Conservation (phyloP, 2,113 vertebrate genomes). For the Pterocles gutturalis region DNA sequence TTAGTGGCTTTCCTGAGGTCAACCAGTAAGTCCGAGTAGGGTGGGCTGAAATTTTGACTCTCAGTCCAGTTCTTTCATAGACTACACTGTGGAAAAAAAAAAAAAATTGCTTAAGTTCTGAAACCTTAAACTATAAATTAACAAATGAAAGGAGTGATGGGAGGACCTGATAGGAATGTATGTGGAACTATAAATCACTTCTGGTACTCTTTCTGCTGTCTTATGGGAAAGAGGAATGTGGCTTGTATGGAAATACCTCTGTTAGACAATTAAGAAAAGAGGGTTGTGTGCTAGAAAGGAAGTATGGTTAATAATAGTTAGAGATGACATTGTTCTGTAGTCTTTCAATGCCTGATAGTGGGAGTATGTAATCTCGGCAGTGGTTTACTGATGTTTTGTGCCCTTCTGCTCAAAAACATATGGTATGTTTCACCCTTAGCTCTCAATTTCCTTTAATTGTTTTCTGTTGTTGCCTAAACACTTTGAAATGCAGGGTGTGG, state of each 20-base stretch:
- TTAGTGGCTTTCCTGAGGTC: neutral
- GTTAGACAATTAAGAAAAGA: constrained; percentile 41
- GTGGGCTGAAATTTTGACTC: neutral
- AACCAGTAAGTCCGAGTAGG: neutral
- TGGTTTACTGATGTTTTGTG: constrained; percentile 56
- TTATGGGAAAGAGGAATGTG: neutral
- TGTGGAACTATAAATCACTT: neutral
- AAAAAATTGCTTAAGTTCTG: neutral
- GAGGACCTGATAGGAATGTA: neutral
- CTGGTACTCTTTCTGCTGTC: neutral
- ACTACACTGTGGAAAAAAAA: neutral
- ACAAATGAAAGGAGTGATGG: neutral
- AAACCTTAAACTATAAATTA: neutral
- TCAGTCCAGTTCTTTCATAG: neutral
- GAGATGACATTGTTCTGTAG: constrained; percentile 55
- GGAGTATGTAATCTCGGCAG: constrained; percentile 43
- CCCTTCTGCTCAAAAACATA: constrained; percentile 56
- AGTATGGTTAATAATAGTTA: constrained; percentile 60
- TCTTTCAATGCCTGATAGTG: constrained; percentile 60
- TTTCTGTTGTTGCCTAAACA: constrained; percentile 41
- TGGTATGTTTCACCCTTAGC: constrained; percentile 9
- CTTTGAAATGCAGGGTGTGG: constrained; percentile 68
- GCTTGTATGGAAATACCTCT: neutral
- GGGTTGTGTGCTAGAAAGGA: constrained; percentile 41
- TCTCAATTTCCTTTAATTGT: constrained; percentile 68